A percentile compares a stretch with the other conserved stretches of the same genome.
phyloP scores from a whole-genome alignment of 2,888 invertebrate species.

The Galerucella calmariensis region DNA sequence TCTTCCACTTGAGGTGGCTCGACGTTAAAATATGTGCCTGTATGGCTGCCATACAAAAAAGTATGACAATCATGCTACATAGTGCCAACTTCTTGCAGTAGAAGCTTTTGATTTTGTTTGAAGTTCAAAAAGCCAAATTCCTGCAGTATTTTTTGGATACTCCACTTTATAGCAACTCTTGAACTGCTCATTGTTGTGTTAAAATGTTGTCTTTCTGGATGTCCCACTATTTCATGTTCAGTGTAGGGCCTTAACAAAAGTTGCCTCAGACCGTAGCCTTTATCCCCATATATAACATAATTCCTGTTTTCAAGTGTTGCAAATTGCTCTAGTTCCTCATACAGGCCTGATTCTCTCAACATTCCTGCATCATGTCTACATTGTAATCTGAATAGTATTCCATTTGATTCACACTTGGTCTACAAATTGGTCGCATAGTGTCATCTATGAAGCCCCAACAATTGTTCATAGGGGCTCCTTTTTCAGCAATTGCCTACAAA shows the following conservation, averaged over 20 bases:
- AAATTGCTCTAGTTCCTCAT: not conserved
- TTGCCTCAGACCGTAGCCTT: not conserved
- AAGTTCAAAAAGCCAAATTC: conserved; percentile 22
- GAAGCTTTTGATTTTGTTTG: not conserved
- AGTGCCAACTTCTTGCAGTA: no score
- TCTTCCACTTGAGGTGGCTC: not conserved
- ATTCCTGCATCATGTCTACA: conserved; percentile 16
- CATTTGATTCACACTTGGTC: no score
- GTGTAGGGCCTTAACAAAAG: conserved; percentile 18
- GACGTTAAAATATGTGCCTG: no score
- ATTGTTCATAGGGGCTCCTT: no score
- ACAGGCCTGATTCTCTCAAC: conserved; percentile 4
- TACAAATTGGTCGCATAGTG: no score
- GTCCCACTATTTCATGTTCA: conserved; percentile 3
- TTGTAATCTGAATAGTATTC: no score
- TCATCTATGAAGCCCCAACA: no score
- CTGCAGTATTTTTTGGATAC: conserved; percentile 20
- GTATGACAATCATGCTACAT: no score
- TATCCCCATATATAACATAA: no score
- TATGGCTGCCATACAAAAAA: no score
- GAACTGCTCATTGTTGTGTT: conserved; percentile 20
- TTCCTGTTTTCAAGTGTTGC: no score
- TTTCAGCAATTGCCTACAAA: no score
- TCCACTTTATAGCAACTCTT: conserved; percentile 22
- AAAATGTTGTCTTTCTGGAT: conserved; percentile 9